A percentile compares a stretch with the other conserved stretches of the same genome.
phyloP scores from a whole-genome alignment of 2,888 invertebrate genomes.

The Belgica antarctica region DNA sequence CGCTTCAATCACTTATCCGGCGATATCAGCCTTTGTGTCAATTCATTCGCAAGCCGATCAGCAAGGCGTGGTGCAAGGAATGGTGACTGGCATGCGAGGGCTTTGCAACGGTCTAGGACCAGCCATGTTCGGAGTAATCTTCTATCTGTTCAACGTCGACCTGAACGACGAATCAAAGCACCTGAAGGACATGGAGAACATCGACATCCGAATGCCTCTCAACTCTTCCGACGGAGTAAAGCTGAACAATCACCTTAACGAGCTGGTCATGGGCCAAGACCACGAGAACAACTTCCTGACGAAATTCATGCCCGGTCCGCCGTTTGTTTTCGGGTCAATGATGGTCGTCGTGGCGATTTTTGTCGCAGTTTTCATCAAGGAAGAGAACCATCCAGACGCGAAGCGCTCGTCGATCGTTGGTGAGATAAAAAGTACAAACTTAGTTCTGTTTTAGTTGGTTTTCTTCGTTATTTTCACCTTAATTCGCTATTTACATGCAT shows the following conservation, averaged over 20 bases:
- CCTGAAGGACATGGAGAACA: conserved; percentile 45
- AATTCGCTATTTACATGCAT: background rate
- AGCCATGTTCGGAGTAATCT: conserved; percentile 97
- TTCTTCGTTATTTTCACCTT: background rate
- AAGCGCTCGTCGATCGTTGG: conserved; percentile 39
- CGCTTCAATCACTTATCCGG: conserved; percentile 96
- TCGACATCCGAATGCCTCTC: conserved; percentile 29
- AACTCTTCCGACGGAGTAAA: conserved; percentile 13
- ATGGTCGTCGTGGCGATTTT: conserved; percentile 93
- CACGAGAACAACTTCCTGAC: conserved; percentile 48
- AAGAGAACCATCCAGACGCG: conserved; percentile 54
- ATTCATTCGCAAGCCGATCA: conserved; percentile 97
- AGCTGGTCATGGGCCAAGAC: conserved; percentile 47
- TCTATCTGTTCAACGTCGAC: conserved; percentile 98
- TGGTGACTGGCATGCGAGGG: conserved; percentile 98
- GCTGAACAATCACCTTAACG: conserved; percentile 46
- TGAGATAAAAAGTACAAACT: conserved; percentile 40
- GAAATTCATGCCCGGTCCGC: conserved; percentile 91
- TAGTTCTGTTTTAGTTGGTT: background rate
- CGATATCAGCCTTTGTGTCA: conserved; percentile 97
- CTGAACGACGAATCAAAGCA: conserved; percentile 71
- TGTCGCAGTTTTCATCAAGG: conserved; percentile 84
- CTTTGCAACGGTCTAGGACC: conserved; percentile 97
- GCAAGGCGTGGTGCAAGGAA: conserved; percentile 92
- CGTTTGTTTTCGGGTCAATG: conserved; percentile 96